Base-by-base conservation (phyloP, 2,888 invertebrate species). In the Brachyopa scutellaris region DNA sequence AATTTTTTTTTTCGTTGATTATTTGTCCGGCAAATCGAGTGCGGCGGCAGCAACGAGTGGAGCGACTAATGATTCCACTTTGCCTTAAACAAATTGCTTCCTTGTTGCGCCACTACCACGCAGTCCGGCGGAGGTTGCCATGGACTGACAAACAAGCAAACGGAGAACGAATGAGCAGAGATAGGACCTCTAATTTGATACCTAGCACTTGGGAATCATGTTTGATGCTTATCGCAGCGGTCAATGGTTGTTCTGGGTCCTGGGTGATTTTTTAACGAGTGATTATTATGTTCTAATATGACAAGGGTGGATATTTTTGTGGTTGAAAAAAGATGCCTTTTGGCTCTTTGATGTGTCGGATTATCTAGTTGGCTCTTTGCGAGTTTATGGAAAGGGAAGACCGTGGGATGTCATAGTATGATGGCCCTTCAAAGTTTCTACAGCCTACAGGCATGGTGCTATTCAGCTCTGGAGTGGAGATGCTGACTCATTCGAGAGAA, bases 261-360 rank as follows among this genome's bases (percentile, higher is more conserved):
- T 82, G 77, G 49, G 77, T 82, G 66, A 77, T 82, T 82, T 76
- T 82, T 76, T 82, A 82, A 82, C 82, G 77, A 82, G 82, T 77
- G 82, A 82, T 82, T 82, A 82, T 82, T 82, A 82, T 82, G 77
- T 77, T 82, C 82, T 82, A 82, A 82, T 82, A 82, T 82, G 82
- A 82, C 77, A 72, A 72, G 82, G 82, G 82, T 77, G 47, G 66
- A 77, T 76, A 49, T 79, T 61, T 79, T 67, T 40, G 47, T 74
- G 53, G 23, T 66, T 9, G 9, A 15, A 40, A 55, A 66, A 23
- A n/a, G n/a, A 55, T 69, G 49, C 57, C 73, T 45, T 6, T 13
- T 8, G 29, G 62, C 62, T 8, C 8, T 15, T 45, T 2, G 26
- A 17, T 26, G 51, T 73, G 5, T 13, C 19, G 53, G 45, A 47